Evolutionary conservation across 37 sponge, comb jelly and placozoan species (phyloP), one percentile per base, ranked within the genome.

Genomic region (Ephydatia muelleri): DNA sequence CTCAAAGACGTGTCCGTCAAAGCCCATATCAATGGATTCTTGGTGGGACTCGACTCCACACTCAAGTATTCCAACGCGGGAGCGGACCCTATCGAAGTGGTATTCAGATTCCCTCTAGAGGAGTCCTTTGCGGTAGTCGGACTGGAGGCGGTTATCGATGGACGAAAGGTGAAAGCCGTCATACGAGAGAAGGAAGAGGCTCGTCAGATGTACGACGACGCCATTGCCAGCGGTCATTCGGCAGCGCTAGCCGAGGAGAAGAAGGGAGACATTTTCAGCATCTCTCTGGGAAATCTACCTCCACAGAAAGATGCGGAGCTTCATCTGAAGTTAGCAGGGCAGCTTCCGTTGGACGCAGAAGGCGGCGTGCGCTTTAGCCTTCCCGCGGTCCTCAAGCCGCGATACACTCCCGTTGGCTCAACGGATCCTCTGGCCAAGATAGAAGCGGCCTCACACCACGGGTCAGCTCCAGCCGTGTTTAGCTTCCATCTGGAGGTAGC

Each of bases 121-220:
- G 79, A 87, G 31, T 83, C 90, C 57, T 80, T 72, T 30, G 96
- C 93, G 22, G 88, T 95, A 4, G 91, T 90, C 19, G 86, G 88
- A 3, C 79, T 95, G 47, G 85, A 78, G 31, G 87, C 90, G 21
- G 73, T 86, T 31, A 86, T 94, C 26, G 89, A 74, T 34, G 95
- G 90, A 29, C 57, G 88, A 37, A 86, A n/a, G 75, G 72, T 95
- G 75, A 76, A 67, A 29, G 95, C 89, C 5, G 85, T 82, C 34
- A 64, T 95, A n/a, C 76, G 78, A 31, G 92, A 89, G 85, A 92
- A 90, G 49, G 88, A 87, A 82, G 91, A 92, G 67, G 96, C 96
- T 3, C 84, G 35, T 68, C 39, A 73, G 28, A 71, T 70, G 75
- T 95, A 92, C 69, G 88, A 92, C 26, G 88, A 95, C 34, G 96